Base-by-base conservation (phyloP, 2,113 vertebrate species). In the Leptodactylus fuscus region DNA sequence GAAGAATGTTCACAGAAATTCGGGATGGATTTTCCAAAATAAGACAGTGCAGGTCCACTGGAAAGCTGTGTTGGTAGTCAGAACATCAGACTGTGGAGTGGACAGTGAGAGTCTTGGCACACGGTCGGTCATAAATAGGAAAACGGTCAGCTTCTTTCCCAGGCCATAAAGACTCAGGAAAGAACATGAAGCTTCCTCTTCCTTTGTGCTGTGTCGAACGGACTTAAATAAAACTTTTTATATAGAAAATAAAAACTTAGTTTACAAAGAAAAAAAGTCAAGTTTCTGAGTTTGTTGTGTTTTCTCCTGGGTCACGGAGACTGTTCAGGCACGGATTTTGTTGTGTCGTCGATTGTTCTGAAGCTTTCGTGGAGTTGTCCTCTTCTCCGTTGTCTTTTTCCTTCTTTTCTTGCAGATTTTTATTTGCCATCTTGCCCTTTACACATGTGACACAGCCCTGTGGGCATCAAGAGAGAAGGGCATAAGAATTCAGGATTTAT, bases 361-460 rank as follows among this genome's bases (percentile, higher is more conserved):
- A 3, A 51, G n/a, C 34, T 70, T 79, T 71, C 32, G 75, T 46
- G 70, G 36, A 12, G 13, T 62, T 34, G 1, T 36, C 70, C 4
- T 29, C 80, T 11, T 20, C 5, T 0, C 1, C 1, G 12, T 46
- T 5, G 13, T 73, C 67, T n/a, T 36, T 16, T 27, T 36, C 49
- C 81, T 67, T 32, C 29, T 44, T 51, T 44, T 24, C 11, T n/a
- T n/a, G n/a, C 0, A 18, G 49, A 29, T 41, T 10, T 16, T 83
- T 44, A 16, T 16, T 38, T 10, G 67, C 13, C 9, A 49, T 2
- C 2, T 38, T 11, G 11, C 7, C 51, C 5, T 70, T 79, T 1
- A 53, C 18, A 55, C 83, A 85, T 12, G 34, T 44, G 62, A 80
- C 15, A 32, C 83, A 85, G 44, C 83, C 83, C 83, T 85, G 46